Evolutionary conservation across 2,797 vertebrate genomes (phyloP), one percentile per base, ranked within the genome.

Genomic region (Megalops cyprinoides): DNA sequence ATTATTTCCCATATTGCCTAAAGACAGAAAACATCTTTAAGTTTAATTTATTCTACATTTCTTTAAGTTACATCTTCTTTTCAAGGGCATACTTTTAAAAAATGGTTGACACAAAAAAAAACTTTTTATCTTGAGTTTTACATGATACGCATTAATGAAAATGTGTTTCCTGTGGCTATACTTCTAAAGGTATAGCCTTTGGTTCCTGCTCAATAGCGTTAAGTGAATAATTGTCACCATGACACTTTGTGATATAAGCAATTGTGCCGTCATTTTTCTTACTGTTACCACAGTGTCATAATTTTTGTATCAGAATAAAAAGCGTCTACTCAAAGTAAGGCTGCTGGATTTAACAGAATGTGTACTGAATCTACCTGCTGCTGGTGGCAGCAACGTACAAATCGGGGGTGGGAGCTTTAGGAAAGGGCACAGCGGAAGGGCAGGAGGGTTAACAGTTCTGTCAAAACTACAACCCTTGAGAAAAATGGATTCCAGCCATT

Each of bases 381-480:
- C 67, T 71, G 39, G 18, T 71, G 39, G 67, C 67, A 44, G 37
- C 42, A 71, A 71, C 20, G 2, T 42, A 42, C 37, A 44, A 86
- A 89, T 90, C 86, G 62, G 86, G 77, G 46, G 71, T 31, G 76
- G 62, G 79, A 84, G 82, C 80, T 84, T 79, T 65, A 48, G 79
- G 71, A 84, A 82, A 78, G 86, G 62, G 58, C 37, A 58, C 74
- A 77, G 82, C 53, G 74, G 28, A 74, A 78, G 82, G 78, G 31
- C 80, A 80, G 83, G 56, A 62, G 79, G 78, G 84, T 84, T 87
- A 58, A 84, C 77, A 78, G 78, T 82, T 81, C 84, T 85, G 87
- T 87, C 86, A 84, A 78, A 82, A 80, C 58, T 85, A 76, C 78
- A 87, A 84, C 71, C 79, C 76, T 75, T 73, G 77, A 23, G 4